phyloP scores from a whole-genome alignment of 2,888 invertebrate genomes.

The Drosophila paranaensis region DNA sequence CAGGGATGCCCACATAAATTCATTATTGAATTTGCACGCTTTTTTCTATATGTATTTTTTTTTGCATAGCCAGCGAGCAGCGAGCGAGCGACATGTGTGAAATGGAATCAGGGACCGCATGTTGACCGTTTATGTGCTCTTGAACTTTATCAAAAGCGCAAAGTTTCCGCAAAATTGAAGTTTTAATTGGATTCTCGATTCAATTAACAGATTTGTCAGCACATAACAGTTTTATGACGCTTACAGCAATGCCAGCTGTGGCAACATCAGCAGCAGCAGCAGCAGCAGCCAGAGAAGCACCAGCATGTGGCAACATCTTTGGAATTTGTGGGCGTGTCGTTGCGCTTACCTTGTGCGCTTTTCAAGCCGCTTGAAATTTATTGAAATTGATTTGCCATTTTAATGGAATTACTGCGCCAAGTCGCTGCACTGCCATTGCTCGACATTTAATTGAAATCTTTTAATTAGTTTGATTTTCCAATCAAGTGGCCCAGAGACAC shows the following conservation, averaged over 20 bases:
- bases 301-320: conserved; percentile 30
- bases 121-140: conserved; percentile 75
- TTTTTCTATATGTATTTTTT: not conserved
- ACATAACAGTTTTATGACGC: conserved; percentile 77
- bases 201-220: conserved; percentile 83
- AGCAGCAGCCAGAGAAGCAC: conserved; percentile 1
- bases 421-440: conserved; percentile 56
- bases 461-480: conserved; percentile 83
- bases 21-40: conserved; percentile 61
- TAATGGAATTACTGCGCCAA: conserved; percentile 74
- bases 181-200: conserved; percentile 84
- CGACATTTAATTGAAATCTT: conserved; percentile 80
- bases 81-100: conserved; percentile 48
- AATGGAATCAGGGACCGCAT: conserved; percentile 51
- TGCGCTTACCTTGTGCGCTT: conserved; percentile 54
- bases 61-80: conserved; percentile 4
- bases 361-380: conserved; percentile 69
- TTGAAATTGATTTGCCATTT: conserved; percentile 81
- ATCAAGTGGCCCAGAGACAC: conserved; percentile 69
- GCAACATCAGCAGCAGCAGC: conserved; percentile 8
- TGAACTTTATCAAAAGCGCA: conserved; percentile 63
- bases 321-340: conserved; percentile 41
- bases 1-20: conserved; percentile 42
- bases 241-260: conserved; percentile 28
- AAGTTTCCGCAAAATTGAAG: conserved; percentile 75